Percentiles rank a stretch among this genome's conserved stretches.
Evolutionary conservation across 2,888 invertebrate species (phyloP).

Genomic region (Pimpla rufipes): DNA sequence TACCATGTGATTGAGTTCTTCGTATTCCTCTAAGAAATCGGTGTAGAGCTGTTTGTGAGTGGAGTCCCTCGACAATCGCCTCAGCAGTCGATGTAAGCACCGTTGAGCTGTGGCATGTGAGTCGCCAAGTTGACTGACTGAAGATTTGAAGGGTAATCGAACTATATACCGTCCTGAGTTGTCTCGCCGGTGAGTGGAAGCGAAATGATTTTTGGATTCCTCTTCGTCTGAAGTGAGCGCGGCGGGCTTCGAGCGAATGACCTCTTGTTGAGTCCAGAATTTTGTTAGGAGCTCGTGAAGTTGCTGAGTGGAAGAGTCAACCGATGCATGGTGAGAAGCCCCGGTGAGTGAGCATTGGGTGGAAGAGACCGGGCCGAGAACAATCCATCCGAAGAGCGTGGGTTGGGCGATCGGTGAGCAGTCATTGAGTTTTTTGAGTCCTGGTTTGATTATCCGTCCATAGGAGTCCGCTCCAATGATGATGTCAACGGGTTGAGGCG

Average conservation of each 20-base stretch:
- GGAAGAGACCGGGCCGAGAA: slow-evolving; percentile 43
- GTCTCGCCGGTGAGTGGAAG: neutral
- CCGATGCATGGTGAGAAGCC: neutral
- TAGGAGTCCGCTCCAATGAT: too few relatives aligned
- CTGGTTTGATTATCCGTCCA: slow-evolving; percentile 61
- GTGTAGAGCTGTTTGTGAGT: neutral
- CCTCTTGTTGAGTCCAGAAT: slow-evolving; percentile 58
- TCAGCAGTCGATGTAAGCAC: neutral
- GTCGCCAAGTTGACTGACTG: neutral
- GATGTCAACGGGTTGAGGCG: slow-evolving; percentile 58
- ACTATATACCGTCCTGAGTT: neutral
- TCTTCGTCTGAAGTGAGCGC: too few relatives aligned
- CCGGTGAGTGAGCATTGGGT: too few relatives aligned
- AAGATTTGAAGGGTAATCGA: neutral
- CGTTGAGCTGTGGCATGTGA: neutral
- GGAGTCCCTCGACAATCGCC: neutral
- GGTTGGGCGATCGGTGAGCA: slow-evolving; percentile 55
- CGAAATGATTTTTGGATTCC: neutral
- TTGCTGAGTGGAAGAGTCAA: neutral
- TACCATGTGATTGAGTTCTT: neutral
- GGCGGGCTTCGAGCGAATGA: neutral
- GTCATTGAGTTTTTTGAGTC: too few relatives aligned
- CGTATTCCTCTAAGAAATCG: neutral
- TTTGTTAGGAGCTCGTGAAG: slow-evolving; percentile 27
- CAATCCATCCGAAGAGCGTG: slow-evolving; percentile 57